Base-by-base conservation (phyloP, 2,113 vertebrate species). In the Bubo blakistoni region DNA sequence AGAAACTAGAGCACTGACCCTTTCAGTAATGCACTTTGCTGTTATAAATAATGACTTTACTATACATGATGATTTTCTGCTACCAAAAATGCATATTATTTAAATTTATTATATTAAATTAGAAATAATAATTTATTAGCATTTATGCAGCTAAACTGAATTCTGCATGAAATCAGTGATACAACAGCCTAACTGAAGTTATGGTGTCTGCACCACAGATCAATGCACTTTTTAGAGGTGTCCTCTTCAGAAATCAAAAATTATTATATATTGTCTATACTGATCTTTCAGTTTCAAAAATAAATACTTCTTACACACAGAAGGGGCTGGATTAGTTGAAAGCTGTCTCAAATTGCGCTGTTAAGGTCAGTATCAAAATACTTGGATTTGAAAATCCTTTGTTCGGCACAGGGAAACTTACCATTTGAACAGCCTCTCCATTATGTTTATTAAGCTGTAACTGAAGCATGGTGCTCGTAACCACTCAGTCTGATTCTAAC, bases 361-460 rank as follows among this genome's bases (percentile, higher is more conserved):
- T 63, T 67, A 95, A 79, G 36, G 71, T 40, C 42, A 65, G 52
- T 51, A 92, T 66, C 40, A 84, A 94, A 94, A 90, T 72, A 61
- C 36, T 26, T 69, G 18, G n/a, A 71, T 81, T 81, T 88, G 38
- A 88, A 97, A 96, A 90, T 86, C 46, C 30, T 92, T 90, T 82
- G 44, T 90, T 90, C 38, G 1, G 55, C 2, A 5, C 40, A 62
- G 54, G 24, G 61, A 91, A 96, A 92, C 55, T 93, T 61, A 79
- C 36, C 61, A 13, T 79, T 44, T 91, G 69, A 94, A 86, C 61
- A 88, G 66, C 42, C 81, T 89, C 71, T 95, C 82, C 69, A 59
- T 93, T 88, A 91, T 2, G 1, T 86, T 86, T 89, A 88, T 93
- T 85, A 95, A 76, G 67, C 49, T 65, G 51, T 58, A 90, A 86